Percentiles rank a stretch among this genome's conserved stretches.
Conservation (phyloP, 2,888 invertebrate genomes). For the Drosophila heteroneura region DNA sequence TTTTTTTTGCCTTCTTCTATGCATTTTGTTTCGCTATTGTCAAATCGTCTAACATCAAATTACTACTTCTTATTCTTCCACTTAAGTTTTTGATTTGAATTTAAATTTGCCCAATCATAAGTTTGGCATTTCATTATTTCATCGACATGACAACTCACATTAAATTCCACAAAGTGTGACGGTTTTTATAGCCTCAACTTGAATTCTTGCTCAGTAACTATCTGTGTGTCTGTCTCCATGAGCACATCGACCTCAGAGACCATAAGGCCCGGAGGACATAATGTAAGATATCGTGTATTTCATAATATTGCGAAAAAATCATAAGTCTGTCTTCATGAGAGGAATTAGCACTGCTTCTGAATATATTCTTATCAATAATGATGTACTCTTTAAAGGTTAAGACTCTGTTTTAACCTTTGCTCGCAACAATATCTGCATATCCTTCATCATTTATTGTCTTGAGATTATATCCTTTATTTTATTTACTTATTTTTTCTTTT, state of each 20-base stretch:
- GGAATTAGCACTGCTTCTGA: background rate
- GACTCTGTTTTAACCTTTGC: background rate
- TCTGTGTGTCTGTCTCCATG: background rate
- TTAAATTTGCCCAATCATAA: slow-evolving; percentile 51
- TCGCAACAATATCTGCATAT: background rate
- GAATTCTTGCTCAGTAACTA: background rate
- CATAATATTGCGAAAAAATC: background rate
- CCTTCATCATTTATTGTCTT: background rate
- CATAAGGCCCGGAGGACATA: too few relatives aligned
- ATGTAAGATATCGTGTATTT: background rate
- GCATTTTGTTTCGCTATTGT: slow-evolving; percentile 45
- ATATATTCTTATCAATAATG: background rate
- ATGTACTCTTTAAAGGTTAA: background rate
- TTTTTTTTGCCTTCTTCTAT: slow-evolving; percentile 15
- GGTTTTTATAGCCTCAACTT: background rate
- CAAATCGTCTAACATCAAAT: slow-evolving; percentile 56
- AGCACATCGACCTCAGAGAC: background rate
- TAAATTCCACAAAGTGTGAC: slow-evolving; percentile 23
- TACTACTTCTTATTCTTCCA: slow-evolving; percentile 5
- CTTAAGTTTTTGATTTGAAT: slow-evolving; percentile 3
- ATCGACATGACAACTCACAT: slow-evolving; percentile 39
- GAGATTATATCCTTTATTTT: background rate
- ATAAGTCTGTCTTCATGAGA: background rate
- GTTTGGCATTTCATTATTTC: slow-evolving; percentile 55
- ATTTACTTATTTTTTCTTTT: too few relatives aligned